Conservation (phyloP, 2,797 vertebrate genomes). For the Lerista edwardsae region DNA sequence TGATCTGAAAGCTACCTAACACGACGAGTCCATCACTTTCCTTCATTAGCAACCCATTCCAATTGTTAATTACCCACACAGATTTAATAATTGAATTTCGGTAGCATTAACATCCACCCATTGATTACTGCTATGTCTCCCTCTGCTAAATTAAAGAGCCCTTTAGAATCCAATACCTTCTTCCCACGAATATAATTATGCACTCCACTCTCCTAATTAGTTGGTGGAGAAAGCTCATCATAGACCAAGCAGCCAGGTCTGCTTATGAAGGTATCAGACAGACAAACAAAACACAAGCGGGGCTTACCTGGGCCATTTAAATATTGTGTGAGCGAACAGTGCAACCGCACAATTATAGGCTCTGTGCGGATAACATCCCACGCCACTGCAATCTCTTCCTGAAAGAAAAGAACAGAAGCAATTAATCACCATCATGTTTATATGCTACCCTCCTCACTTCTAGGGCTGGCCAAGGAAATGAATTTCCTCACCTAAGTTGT, state of each 20-base stretch:
- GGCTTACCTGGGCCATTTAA: constrained; percentile 89
- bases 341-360: constrained; percentile 87
- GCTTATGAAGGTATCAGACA: neutral
- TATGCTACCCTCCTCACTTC: neutral
- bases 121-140: constrained; percentile 3
- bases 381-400: constrained; percentile 91
- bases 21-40: neutral
- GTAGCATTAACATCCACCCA: constrained; percentile 1
- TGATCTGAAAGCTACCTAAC: neutral
- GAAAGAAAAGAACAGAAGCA: constrained; percentile 52
- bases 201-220: neutral
- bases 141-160: constrained; percentile 21
- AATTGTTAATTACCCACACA: constrained; percentile 3
- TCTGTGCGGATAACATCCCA: constrained; percentile 91
- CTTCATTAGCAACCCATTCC: constrained; percentile 1
- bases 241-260: neutral
- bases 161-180: constrained; percentile 4
- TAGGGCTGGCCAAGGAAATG: constrained; percentile 1
- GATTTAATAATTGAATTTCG: constrained; percentile 15
- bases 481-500: neutral
- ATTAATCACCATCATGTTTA: constrained; percentile 32
- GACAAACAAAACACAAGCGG: neutral
- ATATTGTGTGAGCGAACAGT: constrained; percentile 91
- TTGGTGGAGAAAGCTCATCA: neutral
- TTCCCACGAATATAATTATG: constrained; percentile 29